Conservation (phyloP, 1,140 invertebrate genomes). For the Scaptomyza graminum region DNA sequence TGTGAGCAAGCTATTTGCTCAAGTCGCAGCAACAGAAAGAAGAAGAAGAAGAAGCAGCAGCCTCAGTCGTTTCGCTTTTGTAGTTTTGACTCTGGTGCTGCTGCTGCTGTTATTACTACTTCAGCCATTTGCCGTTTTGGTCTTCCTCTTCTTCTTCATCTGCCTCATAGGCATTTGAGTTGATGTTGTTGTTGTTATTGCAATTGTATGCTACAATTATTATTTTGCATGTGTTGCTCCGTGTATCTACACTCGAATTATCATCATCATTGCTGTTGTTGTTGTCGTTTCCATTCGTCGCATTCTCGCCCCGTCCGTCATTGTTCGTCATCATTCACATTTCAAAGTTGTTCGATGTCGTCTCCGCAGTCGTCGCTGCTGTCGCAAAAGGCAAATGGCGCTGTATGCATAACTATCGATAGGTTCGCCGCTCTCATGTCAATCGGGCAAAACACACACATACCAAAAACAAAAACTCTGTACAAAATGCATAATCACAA, state of each 20-base stretch:
- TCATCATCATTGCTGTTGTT: conserved; percentile 49
- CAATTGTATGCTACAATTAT: conserved; percentile 76
- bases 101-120: conserved; percentile 31
- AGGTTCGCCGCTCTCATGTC: conserved; percentile 49
- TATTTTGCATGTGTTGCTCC: conserved; percentile 67
- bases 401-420: conserved; percentile 67
- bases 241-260: conserved; percentile 79
- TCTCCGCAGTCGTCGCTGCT: conserved; percentile 10
- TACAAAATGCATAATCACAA: conserved; percentile 20
- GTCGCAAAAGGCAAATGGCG: conserved; percentile 53
- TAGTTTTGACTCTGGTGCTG: conserved; percentile 59
- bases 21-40: conserved; percentile 32
- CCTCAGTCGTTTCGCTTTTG: conserved; percentile 67
- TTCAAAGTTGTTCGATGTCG: conserved; percentile 45
- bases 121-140: conserved; percentile 30
- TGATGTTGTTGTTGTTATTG: conserved; percentile 36
- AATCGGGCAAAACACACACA: conserved; percentile 36
- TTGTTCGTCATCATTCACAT: conserved; percentile 56
- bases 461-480: conserved; percentile 20
- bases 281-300: conserved; percentile 62
- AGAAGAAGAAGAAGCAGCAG: conserved; percentile 57
- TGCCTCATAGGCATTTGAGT: conserved; percentile 25
- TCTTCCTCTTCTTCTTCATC: conserved; percentile 19
- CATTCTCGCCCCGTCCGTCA: conserved; percentile 55
- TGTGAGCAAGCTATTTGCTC: conserved; percentile 30